A percentile compares a stretch with the other conserved stretches of the same genome.
phyloP scores from a whole-genome alignment of 2,113 vertebrate species.

The Eira barbara region DNA sequence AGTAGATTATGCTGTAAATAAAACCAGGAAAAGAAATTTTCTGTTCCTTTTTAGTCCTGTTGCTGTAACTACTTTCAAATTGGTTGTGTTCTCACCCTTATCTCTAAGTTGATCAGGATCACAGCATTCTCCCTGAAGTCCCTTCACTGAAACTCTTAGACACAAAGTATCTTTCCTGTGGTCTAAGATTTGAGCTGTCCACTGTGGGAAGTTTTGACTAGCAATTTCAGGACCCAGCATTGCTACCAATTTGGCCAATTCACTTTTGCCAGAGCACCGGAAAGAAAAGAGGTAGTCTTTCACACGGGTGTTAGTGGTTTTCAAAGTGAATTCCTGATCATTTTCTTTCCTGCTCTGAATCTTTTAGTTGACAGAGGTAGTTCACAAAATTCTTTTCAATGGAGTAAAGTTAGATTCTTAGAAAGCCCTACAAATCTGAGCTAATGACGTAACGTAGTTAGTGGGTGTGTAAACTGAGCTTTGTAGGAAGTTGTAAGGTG shows the following conservation, averaged over 20 bases:
- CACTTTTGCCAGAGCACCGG: neutral
- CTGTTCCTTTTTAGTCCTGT: neutral
- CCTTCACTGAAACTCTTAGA: neutral
- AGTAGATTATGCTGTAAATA: neutral
- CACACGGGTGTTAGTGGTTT: neutral
- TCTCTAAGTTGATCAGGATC: constrained; percentile 4
- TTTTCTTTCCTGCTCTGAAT: neutral
- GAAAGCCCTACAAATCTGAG: neutral
- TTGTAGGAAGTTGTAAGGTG: neutral
- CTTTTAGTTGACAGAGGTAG: neutral
- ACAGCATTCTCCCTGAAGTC: neutral
- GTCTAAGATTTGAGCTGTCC: neutral
- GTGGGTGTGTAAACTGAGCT: neutral
- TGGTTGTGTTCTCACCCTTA: neutral
- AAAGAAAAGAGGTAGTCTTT: neutral
- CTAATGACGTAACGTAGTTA: neutral
- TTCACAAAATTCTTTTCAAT: neutral
- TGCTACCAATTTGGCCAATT: neutral
- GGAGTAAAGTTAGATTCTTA: neutral
- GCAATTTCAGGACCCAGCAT: neutral
- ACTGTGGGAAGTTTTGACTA: neutral
- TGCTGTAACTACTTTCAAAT: neutral
- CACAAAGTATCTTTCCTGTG: neutral
- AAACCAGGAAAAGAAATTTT: constrained; percentile 9
- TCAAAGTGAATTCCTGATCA: neutral